phyloP scores from a whole-genome alignment of 2,797 vertebrate species.

The Chromis chromis region DNA sequence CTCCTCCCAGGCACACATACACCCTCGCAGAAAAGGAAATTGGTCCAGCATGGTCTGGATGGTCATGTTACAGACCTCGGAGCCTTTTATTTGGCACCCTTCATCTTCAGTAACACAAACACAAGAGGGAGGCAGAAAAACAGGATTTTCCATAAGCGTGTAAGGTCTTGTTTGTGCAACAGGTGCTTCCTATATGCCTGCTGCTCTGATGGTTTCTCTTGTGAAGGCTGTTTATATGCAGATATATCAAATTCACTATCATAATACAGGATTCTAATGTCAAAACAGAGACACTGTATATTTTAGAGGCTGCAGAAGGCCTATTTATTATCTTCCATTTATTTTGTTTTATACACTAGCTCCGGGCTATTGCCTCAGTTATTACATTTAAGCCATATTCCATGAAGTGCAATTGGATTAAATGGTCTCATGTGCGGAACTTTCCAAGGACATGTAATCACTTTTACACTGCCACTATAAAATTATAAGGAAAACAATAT shows the following conservation, averaged over 20 bases:
- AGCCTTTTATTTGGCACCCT: conserved; percentile 84
- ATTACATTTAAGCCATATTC: conserved; percentile 59
- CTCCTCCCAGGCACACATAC: conserved; percentile 83
- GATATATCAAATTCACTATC: not conserved
- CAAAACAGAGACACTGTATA: conserved; percentile 9
- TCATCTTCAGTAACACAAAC: conserved; percentile 79
- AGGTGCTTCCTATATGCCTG: conserved; percentile 50
- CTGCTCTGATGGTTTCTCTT: conserved; percentile 10
- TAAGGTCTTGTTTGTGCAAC: conserved; percentile 39
- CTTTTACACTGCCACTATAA: conserved; percentile 8
- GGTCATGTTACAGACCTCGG: conserved; percentile 84
- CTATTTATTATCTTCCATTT: conserved; percentile 13
- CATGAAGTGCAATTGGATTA: conserved; percentile 53
- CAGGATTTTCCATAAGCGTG: conserved; percentile 60
- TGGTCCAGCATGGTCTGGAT: conserved; percentile 80
- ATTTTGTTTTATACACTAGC: conserved; percentile 37
- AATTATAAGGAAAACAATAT: not conserved
- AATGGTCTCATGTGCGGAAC: conserved; percentile 29
- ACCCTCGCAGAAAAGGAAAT: conserved; percentile 83
- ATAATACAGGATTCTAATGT: not conserved
- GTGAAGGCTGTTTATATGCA: not conserved
- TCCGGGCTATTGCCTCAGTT: conserved; percentile 60
- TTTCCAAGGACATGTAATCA: conserved; percentile 39
- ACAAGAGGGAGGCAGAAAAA: conserved; percentile 62
- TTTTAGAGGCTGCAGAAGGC: not conserved